Conservation (phyloP, 2,113 vertebrate genomes). For the Ictidomys tridecemlineatus region DNA sequence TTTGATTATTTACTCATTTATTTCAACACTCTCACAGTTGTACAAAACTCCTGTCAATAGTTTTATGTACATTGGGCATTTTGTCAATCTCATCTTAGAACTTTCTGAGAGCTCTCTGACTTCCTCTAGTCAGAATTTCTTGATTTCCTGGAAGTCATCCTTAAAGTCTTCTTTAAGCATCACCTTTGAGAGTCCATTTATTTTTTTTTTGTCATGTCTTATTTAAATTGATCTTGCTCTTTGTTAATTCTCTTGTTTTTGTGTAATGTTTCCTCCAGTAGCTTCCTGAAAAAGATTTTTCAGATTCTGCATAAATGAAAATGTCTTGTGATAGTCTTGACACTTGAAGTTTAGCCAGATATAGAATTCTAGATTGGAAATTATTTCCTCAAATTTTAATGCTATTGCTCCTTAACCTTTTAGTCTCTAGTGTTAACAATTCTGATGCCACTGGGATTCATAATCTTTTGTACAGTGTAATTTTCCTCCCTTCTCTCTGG, state of each 20-base stretch:
- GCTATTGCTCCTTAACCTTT: not conserved
- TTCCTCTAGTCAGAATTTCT: too few relatives aligned
- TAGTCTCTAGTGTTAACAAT: not conserved
- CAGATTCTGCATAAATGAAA: not conserved
- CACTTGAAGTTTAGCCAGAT: not conserved
- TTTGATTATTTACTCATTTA: not conserved
- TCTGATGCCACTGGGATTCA: not conserved
- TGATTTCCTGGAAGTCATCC: too few relatives aligned
- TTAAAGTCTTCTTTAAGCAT: not conserved
- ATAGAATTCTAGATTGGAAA: too few relatives aligned
- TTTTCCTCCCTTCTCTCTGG: not conserved
- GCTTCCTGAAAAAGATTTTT: conserved; percentile 17
- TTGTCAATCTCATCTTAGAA: not conserved
- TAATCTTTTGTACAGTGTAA: not conserved
- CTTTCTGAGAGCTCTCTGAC: not conserved
- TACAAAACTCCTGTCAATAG: not conserved
- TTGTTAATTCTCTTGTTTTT: not conserved
- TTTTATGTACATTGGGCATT: not conserved
- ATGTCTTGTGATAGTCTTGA: not conserved
- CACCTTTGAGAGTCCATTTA: not conserved
- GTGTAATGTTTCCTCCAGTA: not conserved
- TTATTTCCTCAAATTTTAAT: conserved; percentile 6
- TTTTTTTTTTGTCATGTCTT: not conserved
- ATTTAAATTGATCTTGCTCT: not conserved
- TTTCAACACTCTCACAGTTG: not conserved